Percentiles rank a stretch among this genome's conserved stretches.
These are phyloP conservation scores for Phocoena sinus DNA, from an alignment of 2,113 vertebrate species.

Conservation along the genomic window DNA sequence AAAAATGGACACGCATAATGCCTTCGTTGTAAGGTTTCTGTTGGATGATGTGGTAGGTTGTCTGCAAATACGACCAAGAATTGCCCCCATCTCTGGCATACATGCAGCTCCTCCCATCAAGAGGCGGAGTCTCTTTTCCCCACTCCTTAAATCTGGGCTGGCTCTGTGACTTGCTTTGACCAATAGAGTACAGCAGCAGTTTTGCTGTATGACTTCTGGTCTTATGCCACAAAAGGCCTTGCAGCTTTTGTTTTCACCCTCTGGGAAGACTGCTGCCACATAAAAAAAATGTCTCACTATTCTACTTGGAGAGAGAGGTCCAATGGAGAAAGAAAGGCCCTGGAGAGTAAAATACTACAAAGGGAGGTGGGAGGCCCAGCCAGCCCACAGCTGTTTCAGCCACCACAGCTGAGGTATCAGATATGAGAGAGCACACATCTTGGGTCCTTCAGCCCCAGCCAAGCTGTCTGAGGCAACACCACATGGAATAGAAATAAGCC, in stretches of 20 bases:
- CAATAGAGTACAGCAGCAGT: background rate
- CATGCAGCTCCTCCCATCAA: background rate
- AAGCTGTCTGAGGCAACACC: background rate
- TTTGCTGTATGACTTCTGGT: background rate
- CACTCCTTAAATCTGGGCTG: background rate
- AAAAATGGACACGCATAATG: background rate
- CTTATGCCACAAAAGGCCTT: background rate
- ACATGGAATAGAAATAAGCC: background rate
- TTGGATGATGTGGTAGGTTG: background rate
- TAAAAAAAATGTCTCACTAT: background rate
- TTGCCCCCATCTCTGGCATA: background rate
- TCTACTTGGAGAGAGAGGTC: background rate
- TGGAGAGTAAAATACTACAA: background rate
- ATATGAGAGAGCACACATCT: background rate
- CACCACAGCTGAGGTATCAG: background rate
- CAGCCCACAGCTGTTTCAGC: background rate
- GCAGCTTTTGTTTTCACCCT: background rate
- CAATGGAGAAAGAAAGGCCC: background rate
- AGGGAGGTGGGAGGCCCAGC: background rate
- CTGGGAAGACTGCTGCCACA: background rate
- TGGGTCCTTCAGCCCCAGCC: background rate
- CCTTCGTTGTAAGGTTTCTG: background rate
- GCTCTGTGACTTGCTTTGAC: background rate
- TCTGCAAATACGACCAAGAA: background rate
- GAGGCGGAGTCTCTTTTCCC: background rate